These are phyloP conservation scores for Sericinus montela DNA, from an alignment of 2,888 invertebrate genomes.

Conservation along the genomic window DNA sequence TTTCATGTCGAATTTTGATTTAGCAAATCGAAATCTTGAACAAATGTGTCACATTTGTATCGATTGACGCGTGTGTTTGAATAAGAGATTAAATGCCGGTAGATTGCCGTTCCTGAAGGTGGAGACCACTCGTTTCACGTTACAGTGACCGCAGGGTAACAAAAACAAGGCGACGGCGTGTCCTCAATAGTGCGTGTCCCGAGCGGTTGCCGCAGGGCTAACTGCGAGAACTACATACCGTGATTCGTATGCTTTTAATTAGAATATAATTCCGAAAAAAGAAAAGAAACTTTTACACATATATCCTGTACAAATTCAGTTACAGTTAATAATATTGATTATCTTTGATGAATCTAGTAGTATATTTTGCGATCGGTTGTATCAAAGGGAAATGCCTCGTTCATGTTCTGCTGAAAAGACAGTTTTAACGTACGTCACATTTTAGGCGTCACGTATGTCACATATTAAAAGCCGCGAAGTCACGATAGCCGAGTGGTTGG, in stretches of 20 bases:
- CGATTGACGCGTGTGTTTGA: slow-evolving; percentile 9
- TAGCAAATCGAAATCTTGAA: background rate
- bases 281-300: no score
- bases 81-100: slow-evolving; percentile 14
- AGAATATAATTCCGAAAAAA: background rate
- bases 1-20: background rate
- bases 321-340: no score
- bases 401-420: no score
- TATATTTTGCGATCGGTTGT: no score
- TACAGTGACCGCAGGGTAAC: slow-evolving; percentile 72
- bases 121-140: slow-evolving; percentile 52
- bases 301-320: no score
- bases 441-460: no score
- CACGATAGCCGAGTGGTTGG: no score
- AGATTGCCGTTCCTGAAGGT: slow-evolving; percentile 19
- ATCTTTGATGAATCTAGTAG: no score
- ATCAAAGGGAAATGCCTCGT: no score
- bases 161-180: slow-evolving; percentile 71
- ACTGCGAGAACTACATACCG: background rate
- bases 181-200: slow-evolving; percentile 75
- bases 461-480: no score
- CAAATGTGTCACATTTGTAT: slow-evolving; percentile 9
- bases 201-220: slow-evolving; percentile 49
- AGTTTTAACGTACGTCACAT: no score
- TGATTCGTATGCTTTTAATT: background rate